A percentile compares a stretch with the other conserved stretches of the same genome.
Conservation (phyloP, 2,888 invertebrate genomes). For the Proisotoma minuta region DNA sequence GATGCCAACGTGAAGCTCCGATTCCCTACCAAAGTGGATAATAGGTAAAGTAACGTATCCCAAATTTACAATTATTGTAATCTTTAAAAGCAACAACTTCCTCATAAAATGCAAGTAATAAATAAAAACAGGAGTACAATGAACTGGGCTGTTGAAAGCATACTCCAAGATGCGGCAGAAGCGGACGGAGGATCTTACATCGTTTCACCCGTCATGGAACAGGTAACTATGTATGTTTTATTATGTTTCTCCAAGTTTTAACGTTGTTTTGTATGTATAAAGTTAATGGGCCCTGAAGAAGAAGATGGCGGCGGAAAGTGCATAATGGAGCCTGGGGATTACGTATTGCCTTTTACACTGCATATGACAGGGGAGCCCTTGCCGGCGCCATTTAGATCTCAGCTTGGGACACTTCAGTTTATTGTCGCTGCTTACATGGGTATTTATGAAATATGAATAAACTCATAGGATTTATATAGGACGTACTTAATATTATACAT, state of each 20-base stretch:
- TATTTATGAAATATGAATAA: too few relatives aligned
- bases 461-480: too few relatives aligned
- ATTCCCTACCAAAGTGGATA: constrained; percentile 5
- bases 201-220: neutral
- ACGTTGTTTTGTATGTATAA: too few relatives aligned
- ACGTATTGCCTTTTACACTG: constrained; percentile 2
- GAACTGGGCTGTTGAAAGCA: constrained; percentile 4
- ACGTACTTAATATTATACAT: too few relatives aligned
- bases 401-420: constrained; percentile 3
- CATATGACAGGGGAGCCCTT: constrained; percentile 3
- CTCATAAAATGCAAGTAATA: too few relatives aligned
- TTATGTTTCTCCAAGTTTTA: too few relatives aligned
- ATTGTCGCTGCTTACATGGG: constrained; percentile 6
- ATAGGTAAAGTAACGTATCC: too few relatives aligned
- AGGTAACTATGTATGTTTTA: neutral
- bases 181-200: neutral
- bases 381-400: constrained; percentile 5
- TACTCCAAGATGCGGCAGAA: constrained; percentile 1
- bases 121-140: neutral
- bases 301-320: neutral
- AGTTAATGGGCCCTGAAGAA: neutral
- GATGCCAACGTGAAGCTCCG: constrained; percentile 8
- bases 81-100: too few relatives aligned
- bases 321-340: constrained; percentile 7
- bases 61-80: too few relatives aligned